phyloP scores from a whole-genome alignment of 1,140 invertebrate species.

The Temnothorax nylanderi region DNA sequence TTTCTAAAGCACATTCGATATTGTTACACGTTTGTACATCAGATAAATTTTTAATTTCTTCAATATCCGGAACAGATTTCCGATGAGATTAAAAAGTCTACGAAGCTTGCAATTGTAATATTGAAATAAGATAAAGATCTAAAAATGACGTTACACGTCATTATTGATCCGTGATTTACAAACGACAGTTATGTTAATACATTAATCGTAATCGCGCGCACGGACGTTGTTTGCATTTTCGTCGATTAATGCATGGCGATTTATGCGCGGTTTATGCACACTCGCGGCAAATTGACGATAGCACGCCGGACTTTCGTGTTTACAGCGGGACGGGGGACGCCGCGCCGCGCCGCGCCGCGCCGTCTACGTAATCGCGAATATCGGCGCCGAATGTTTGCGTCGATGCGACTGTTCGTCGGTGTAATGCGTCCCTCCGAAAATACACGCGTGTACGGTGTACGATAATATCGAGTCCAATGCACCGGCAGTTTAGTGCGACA shows the following conservation, averaged over 20 bases:
- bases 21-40: not conserved
- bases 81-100: not conserved
- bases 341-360: not conserved
- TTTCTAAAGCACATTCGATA: not conserved
- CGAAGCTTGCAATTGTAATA: not conserved
- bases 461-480: constrained; percentile 13
- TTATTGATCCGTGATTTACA: not conserved
- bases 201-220: constrained; percentile 17
- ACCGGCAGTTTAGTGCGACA: not conserved
- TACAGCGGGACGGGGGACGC: not conserved
- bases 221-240: constrained; percentile 5
- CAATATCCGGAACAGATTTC: not conserved
- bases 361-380: constrained; percentile 28
- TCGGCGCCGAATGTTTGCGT: constrained; percentile 14
- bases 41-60: not conserved
- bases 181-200: not conserved
- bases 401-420: not conserved
- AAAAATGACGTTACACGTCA: not conserved
- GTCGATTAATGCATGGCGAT: constrained; percentile 21
- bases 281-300: constrained; percentile 42
- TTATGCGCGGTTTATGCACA: constrained; percentile 11
- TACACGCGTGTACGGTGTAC: not conserved
- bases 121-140: not conserved
- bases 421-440: constrained; percentile 6
- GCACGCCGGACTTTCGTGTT: constrained; percentile 33